Base-by-base conservation (phyloP, 2,113 vertebrate species). In the Ptychochromis oligacanthus region DNA sequence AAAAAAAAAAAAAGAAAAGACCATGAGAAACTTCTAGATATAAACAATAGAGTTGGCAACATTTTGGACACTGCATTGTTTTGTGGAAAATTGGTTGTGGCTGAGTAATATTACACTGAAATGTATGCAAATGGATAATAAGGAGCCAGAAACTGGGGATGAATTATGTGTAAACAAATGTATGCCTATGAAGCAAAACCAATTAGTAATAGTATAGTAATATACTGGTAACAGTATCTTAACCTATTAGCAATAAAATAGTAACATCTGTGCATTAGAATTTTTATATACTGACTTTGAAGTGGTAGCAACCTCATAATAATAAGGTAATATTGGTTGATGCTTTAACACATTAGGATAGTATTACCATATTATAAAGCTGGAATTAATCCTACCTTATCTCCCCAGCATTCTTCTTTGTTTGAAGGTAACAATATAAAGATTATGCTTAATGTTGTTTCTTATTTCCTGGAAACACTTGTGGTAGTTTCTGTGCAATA, bases 1-100 rank as follows among this genome's bases (percentile, higher is more conserved):
- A 46, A 67, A 67, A 43, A 15, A 22, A 22, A 12, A 12, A 4
- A 2, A n/a, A 36, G 8, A 13, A 34, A 22, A 2, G 0, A 0
- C 0, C 24, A 28, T 49, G 52, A 15, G 52, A 52, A 31, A 52
- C 24, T 52, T 52, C 24, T 70, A 31, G 17, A 28, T 52, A 52
- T 52, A 52, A 20, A 28, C 24, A 20, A 49, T 11, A 72, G 4
- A 52, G 11, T 52, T 5, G 18, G 24, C 24, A 72, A 72, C 65
- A 20, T 43, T 52, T 52, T n/a, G 11, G 4, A 56, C 54, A 2
- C 10, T 22, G 20, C 11, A 22, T 22, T n/a, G 54, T 56, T 17
- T 15, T 49, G 46, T 49, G 52, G 52, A 54, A 54, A 54, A 54
- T 20, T 67, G 62, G 62, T 49, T 49, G 17, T 43, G 2, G 28